These are phyloP conservation scores for Contarinia nasturtii DNA, from an alignment of 1,140 invertebrate genomes.

Conservation along the genomic window DNA sequence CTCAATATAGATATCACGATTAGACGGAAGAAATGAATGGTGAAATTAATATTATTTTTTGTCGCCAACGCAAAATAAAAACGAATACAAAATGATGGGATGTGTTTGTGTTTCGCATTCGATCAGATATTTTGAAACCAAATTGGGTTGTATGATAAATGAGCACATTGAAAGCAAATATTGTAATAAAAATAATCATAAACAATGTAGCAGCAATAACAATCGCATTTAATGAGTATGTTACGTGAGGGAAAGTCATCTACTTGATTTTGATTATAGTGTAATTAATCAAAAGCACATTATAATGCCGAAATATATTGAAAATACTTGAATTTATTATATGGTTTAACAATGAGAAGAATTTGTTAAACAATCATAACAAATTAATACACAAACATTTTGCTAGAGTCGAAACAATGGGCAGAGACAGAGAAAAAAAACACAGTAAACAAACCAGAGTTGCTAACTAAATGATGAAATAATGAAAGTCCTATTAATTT, in stretches of 20 bases:
- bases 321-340: conserved; percentile 4
- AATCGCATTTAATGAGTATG: conserved; percentile 1
- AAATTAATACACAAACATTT: background rate
- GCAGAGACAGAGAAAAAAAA: no score
- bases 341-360: conserved; percentile 2
- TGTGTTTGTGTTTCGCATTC: no score
- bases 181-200: conserved; percentile 6
- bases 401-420: background rate
- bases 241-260: conserved; percentile 1
- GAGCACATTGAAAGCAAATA: background rate
- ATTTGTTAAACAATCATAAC: conserved; percentile 1
- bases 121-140: no score
- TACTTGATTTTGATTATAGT: background rate
- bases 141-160: no score
- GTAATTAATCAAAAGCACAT: background rate
- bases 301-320: conserved; percentile 3
- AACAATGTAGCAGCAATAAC: no score
- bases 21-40: no score
- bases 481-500: no score
- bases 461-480: background rate
- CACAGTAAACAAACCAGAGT: background rate
- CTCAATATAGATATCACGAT: no score
- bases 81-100: no score
- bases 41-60: no score
- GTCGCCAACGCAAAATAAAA: no score